Evolutionary conservation across 2,888 invertebrate genomes (phyloP).

Genomic region (Deroplatys truncata): DNA sequence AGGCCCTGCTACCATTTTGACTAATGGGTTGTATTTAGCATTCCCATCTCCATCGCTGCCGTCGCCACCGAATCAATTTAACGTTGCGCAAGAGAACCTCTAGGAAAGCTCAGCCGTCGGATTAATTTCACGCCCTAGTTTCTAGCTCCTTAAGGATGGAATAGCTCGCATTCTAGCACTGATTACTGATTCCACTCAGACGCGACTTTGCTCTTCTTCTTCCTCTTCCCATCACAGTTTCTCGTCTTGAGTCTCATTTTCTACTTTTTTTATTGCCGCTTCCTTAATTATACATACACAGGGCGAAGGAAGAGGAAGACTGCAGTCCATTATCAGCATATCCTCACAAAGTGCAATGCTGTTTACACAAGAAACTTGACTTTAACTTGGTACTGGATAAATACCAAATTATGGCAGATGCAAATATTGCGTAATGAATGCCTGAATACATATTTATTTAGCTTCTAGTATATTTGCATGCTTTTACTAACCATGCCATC

Average conservation of each 20-base stretch:
- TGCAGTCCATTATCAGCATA: neutral
- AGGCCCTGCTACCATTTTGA: neutral
- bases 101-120: neutral
- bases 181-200: neutral
- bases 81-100: neutral
- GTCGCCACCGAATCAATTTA: neutral
- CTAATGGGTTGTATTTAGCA: neutral
- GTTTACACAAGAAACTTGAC: neutral
- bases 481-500: too few relatives aligned
- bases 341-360: neutral
- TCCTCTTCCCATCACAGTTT: neutral
- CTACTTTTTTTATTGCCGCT: neutral
- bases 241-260: neutral
- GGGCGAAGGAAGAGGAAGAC: neutral
- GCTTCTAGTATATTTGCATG: neutral
- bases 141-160: neutral
- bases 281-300: neutral
- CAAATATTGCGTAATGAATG: neutral
- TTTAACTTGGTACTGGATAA: neutral
- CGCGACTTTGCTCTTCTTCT: neutral
- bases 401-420: neutral
- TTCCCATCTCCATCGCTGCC: neutral
- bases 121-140: neutral
- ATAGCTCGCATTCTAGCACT: neutral
- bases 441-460: neutral